Evolutionary conservation across 2,797 vertebrate genomes (phyloP), one percentile per base, ranked within the genome.

Genomic region (Acrossocheilus wenchowensis): DNA sequence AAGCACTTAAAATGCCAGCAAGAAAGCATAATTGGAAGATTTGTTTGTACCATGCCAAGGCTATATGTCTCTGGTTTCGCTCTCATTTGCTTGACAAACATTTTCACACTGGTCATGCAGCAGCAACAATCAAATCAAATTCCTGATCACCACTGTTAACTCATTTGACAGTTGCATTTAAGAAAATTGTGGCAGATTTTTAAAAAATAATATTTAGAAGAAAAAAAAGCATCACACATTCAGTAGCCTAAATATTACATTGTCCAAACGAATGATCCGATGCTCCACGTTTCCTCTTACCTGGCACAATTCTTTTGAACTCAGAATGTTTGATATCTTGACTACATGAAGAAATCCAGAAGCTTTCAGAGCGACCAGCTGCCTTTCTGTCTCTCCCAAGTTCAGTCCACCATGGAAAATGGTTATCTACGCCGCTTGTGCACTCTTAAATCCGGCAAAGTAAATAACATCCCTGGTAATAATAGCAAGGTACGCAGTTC

Each of bases 401-500:
- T 80, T 81, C 93, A 96, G 96, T 97, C 96, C 95, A 95, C 96
- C 95, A 96, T 95, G 95, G 94, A 96, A 96, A 98, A 96, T 97
- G 97, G 97, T 95, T 95, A 95, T 95, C 96, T 96, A 95, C 95
- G 96, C 96, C 97, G 96, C 95, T 96, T 96, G 97, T 95, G 97
- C 96, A 94, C 95, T 96, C 98, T 98, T 98, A 98, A 99, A 98
- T 97, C 96, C 97, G 96, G 95, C 96, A 96, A 97, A 97, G 97
- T 98, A 99, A 99, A 99, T 98, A 98, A 98, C 97, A 98, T 97
- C 97, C 97, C 96, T 96, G 97, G 96, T 97, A 98, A 99, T 99
- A 99, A 99, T 99, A 98, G 98, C 97, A 97, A 99, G 98, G 97
- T 99, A 98, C 97, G 96, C 96, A 97, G 96, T 98, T 98, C 97